These are phyloP conservation scores for Cynaeus angustus DNA, from an alignment of 2,888 invertebrate species.

Conservation along the genomic window DNA sequence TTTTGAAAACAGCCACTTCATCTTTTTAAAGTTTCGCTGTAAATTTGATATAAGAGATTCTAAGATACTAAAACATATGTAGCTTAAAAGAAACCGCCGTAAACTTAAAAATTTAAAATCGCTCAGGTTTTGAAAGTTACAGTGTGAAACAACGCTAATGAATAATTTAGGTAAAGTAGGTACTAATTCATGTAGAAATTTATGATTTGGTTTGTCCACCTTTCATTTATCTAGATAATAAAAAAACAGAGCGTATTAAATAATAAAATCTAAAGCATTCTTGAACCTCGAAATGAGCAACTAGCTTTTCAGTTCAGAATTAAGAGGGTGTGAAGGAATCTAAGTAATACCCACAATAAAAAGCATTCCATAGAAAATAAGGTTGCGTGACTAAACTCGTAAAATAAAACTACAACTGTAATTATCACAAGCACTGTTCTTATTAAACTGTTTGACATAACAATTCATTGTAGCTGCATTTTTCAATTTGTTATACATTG, in stretches of 20 bases:
- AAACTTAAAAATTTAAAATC: neutral
- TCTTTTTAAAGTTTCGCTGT: too few species aligned
- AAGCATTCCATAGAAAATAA: conserved; percentile 40
- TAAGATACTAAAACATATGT: neutral
- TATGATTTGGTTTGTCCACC: too few species aligned
- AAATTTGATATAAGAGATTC: too few species aligned
- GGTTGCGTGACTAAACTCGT: conserved; percentile 35
- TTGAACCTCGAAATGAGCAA: neutral
- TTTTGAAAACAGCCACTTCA: too few species aligned
- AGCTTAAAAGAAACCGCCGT: neutral
- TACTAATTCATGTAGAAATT: too few species aligned
- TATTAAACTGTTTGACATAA: neutral
- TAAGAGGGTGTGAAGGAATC: conserved; percentile 44
- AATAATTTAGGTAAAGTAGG: too few species aligned
- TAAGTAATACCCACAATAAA: conserved; percentile 39
- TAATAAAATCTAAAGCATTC: too few species aligned
- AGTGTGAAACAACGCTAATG: too few species aligned
- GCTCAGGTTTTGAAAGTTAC: too few species aligned
- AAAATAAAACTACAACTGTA: neutral
- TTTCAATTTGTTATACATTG: too few species aligned
- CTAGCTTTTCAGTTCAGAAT: conserved; percentile 37
- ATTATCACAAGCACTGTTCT: neutral
- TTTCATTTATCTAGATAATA: neutral
- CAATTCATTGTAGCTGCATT: conserved; percentile 1
- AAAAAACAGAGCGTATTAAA: neutral